Conservation (phyloP, 1,140 invertebrate species). For the Drosophila ohnishii region DNA sequence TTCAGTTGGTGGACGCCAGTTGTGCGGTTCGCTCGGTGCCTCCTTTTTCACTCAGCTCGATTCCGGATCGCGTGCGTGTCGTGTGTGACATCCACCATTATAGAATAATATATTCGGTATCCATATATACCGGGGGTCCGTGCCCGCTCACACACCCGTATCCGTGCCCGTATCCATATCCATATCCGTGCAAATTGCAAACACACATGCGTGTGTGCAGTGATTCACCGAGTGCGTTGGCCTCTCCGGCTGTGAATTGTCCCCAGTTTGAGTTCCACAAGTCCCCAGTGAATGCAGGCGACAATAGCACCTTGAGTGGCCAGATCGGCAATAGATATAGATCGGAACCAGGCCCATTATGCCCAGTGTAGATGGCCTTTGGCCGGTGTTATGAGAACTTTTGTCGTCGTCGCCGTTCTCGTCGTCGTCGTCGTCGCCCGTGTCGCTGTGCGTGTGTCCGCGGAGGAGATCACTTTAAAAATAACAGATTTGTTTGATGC, state of each 20-base stretch:
- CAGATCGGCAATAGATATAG: conserved; percentile 25
- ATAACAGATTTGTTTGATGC: conserved; percentile 81
- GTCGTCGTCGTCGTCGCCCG: conserved; percentile 33
- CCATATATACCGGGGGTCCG: conserved; percentile 21
- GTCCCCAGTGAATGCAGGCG: conserved; percentile 32
- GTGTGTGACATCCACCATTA: conserved; percentile 49
- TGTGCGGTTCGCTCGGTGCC: conserved; percentile 68
- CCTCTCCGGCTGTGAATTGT: conserved; percentile 35
- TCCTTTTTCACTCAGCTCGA: conserved; percentile 39
- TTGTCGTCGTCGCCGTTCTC: conserved; percentile 10
- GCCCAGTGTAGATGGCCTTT: conserved; percentile 38
- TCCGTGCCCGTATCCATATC: conserved; percentile 9
- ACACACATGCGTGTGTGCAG: conserved; percentile 43
- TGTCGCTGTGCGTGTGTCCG: conserved; percentile 59
- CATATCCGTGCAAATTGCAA: conserved; percentile 28
- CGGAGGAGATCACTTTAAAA: conserved; percentile 72
- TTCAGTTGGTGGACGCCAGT: conserved; percentile 72
- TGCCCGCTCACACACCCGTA: conserved; percentile 1
- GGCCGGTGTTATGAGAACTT: conserved; percentile 51
- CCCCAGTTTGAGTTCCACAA: conserved; percentile 16
- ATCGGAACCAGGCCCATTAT: conserved; percentile 2
- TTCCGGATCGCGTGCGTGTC: conserved; percentile 35
- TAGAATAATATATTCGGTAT: conserved; percentile 41
- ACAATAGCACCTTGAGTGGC: conserved; percentile 22
- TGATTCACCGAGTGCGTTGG: conserved; percentile 77